These are phyloP conservation scores for Aurelia sp. DNA, from an alignment of 30 jellyfish, hydroid and myxozoan genomes.

Conservation along the genomic window DNA sequence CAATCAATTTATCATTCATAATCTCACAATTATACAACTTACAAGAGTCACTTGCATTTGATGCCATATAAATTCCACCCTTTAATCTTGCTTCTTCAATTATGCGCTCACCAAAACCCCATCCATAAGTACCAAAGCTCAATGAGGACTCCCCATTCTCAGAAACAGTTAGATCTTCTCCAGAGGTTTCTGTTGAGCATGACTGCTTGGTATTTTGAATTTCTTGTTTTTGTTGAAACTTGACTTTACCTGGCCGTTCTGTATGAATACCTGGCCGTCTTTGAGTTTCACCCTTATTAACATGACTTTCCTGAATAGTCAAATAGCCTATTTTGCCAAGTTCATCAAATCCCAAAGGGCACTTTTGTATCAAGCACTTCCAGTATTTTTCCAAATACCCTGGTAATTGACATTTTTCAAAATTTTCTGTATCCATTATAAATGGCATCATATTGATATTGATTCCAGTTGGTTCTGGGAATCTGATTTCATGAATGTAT, in stretches of 20 bases:
- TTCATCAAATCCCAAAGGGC: slow-evolving; percentile 15
- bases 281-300: slow-evolving; percentile 49
- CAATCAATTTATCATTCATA: slow-evolving; percentile 20
- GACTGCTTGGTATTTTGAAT: not conserved
- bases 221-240: slow-evolving; percentile 6
- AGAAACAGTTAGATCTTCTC: not conserved
- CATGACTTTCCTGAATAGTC: slow-evolving; percentile 67
- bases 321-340: slow-evolving; percentile 51
- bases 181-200: not conserved
- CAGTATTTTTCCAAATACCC: slow-evolving; percentile 16
- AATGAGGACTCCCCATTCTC: not conserved
- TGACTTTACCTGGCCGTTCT: slow-evolving; percentile 59
- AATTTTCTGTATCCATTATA: not conserved
- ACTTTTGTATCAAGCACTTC: not conserved
- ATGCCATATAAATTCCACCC: slow-evolving; percentile 74
- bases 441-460: slow-evolving; percentile 81
- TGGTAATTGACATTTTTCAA: slow-evolving; percentile 37
- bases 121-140: not conserved
- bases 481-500: not conserved
- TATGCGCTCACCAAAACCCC: slow-evolving; percentile 43
- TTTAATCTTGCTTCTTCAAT: not conserved
- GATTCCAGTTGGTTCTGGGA: slow-evolving; percentile 52
- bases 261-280: slow-evolving; percentile 78
- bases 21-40: slow-evolving; percentile 61
- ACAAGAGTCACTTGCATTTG: slow-evolving; percentile 60